These are phyloP conservation scores for Malurus leucopterus DNA, from an alignment of 2,797 vertebrate species.

Conservation along the genomic window DNA sequence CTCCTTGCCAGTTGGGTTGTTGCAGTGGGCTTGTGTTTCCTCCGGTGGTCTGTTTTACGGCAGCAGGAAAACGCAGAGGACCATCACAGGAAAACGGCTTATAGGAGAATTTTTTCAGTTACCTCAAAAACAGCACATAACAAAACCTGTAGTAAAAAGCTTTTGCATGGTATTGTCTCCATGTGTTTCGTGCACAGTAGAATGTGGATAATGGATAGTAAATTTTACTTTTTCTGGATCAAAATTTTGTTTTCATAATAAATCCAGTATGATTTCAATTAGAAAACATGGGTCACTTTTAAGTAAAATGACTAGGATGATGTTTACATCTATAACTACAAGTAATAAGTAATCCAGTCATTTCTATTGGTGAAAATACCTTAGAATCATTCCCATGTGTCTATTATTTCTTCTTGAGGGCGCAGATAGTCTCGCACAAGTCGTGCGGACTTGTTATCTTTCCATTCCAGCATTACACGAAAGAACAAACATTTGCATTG, in stretches of 20 bases:
- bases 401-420: background rate
- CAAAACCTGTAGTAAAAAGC: background rate
- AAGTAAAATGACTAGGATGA: background rate
- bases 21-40: background rate
- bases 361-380: background rate
- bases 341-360: background rate
- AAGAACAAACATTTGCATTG: background rate
- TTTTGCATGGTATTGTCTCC: background rate
- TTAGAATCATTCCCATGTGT: background rate
- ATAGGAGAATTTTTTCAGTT: background rate
- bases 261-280: background rate
- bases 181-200: background rate
- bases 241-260: background rate
- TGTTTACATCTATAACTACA: background rate
- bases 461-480: background rate
- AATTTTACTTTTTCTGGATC: background rate
- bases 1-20: background rate
- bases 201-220: background rate
- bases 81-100: background rate
- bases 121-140: background rate
- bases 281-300: background rate
- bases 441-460: background rate
- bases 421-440: background rate
- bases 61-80: background rate
- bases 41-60: background rate